phyloP scores from a whole-genome alignment of 2,888 invertebrate genomes.

The Diabrotica balteata region DNA sequence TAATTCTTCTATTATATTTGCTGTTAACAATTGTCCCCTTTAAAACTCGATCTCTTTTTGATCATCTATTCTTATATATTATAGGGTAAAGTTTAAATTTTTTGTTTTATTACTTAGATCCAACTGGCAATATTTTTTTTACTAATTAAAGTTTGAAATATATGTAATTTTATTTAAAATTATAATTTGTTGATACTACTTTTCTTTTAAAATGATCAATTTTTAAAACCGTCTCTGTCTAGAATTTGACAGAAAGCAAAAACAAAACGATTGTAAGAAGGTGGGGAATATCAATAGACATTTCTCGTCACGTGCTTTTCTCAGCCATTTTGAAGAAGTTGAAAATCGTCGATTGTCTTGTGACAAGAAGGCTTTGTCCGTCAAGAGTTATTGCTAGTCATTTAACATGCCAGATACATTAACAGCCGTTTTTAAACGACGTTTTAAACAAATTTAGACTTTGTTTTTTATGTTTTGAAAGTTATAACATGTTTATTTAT shows the following conservation, averaged over 20 bases:
- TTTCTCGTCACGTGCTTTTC: constrained; percentile 40
- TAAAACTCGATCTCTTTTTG: no score
- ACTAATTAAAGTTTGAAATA: no score
- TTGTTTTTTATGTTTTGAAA: neutral
- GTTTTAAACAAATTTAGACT: constrained; percentile 7
- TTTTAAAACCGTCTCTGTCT: constrained; percentile 19
- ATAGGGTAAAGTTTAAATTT: no score
- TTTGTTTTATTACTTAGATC: no score
- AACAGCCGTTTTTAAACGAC: constrained; percentile 5
- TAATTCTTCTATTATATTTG: no score
- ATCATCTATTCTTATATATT: no score
- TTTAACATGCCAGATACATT: constrained; percentile 1
- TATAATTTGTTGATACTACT: neutral
- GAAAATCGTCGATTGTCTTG: constrained; percentile 38
- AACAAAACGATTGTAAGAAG: constrained; percentile 31
- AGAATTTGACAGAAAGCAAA: constrained; percentile 29
- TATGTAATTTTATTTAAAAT: neutral
- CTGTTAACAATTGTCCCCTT: no score
- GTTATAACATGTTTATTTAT: no score
- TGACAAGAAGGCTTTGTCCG: constrained; percentile 34
- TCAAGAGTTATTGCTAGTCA: constrained; percentile 27
- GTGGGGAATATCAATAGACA: constrained; percentile 43
- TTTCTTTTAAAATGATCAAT: neutral
- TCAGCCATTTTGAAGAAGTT: constrained; percentile 49
- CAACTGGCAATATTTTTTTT: no score